A percentile compares a stretch with the other conserved stretches of the same genome.
These are phyloP conservation scores for Trissolcus japonicus DNA, from an alignment of 2,888 invertebrate species.

Conservation along the genomic window DNA sequence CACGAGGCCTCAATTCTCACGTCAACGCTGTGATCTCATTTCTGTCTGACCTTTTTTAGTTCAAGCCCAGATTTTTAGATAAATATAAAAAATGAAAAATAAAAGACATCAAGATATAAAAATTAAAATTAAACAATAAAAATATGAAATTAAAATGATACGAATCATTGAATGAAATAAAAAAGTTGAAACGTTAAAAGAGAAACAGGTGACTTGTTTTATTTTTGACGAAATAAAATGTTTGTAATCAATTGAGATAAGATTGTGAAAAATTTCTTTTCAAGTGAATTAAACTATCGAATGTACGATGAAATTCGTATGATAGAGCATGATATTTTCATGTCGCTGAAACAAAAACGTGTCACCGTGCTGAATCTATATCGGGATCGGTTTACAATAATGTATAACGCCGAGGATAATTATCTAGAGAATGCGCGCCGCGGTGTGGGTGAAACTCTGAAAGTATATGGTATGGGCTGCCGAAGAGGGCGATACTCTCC, in stretches of 20 bases:
- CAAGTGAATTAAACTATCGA: no score
- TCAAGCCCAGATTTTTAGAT: neutral
- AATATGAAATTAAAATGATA: neutral
- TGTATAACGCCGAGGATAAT: constrained; percentile 9
- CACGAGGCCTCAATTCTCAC: constrained; percentile 30
- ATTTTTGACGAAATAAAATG: no score
- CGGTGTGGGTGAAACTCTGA: constrained; percentile 14
- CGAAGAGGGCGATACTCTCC: constrained; percentile 9
- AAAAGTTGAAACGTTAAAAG: no score
- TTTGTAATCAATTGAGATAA: no score
- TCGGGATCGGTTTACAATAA: no score
- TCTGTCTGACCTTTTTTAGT: constrained; percentile 14
- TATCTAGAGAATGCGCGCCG: constrained; percentile 6
- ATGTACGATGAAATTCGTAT: no score
- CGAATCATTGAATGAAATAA: no score
- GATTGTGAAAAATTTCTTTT: no score
- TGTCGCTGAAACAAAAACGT: no score
- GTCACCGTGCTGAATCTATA: no score
- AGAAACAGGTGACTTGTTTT: no score
- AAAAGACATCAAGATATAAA: neutral
- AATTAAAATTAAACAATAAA: neutral
- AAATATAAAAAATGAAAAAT: neutral
- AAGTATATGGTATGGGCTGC: neutral
- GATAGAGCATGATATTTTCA: no score
- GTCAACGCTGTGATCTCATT: constrained; percentile 19